These are phyloP conservation scores for Drosophila yooni DNA, from an alignment of 2,888 invertebrate species.

Conservation along the genomic window DNA sequence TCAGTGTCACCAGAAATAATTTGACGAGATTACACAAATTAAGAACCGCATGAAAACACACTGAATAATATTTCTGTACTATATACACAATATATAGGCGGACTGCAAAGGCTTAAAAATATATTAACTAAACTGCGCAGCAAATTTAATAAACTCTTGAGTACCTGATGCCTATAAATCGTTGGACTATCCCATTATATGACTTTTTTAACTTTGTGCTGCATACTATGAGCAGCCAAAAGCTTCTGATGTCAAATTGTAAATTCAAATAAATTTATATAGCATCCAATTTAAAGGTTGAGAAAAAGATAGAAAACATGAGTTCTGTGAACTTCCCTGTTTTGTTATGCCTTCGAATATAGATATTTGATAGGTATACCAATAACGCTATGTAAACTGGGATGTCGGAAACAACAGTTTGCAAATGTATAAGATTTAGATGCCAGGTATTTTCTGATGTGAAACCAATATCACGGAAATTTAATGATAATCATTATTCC, in stretches of 20 bases:
- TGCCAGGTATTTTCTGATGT: background rate
- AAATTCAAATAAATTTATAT: background rate
- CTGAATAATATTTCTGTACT: slow-evolving; percentile 31
- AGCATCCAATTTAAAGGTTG: background rate
- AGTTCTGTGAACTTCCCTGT: background rate
- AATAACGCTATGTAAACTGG: background rate
- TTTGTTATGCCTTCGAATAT: background rate
- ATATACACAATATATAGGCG: slow-evolving; percentile 41
- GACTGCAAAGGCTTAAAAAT: slow-evolving; percentile 33
- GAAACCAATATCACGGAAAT: background rate
- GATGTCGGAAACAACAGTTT: background rate
- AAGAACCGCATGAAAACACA: slow-evolving; percentile 62
- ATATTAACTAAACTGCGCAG: slow-evolving; percentile 58
- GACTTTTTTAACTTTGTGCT: slow-evolving; percentile 14
- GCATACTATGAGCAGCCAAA: slow-evolving; percentile 33
- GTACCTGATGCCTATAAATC: slow-evolving; percentile 53
- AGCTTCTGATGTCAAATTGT: background rate
- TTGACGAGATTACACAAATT: slow-evolving; percentile 73
- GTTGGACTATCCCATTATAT: background rate
- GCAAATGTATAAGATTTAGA: background rate
- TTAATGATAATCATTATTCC: slow-evolving; percentile 25
- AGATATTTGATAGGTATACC: background rate
- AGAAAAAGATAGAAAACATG: background rate
- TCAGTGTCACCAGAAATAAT: slow-evolving; percentile 42
- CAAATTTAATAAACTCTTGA: slow-evolving; percentile 65